Evolutionary conservation across 37 sponge, comb jelly and placozoan species (phyloP), one percentile per base, ranked within the genome.

Genomic region (Bolinopsis microptera): DNA sequence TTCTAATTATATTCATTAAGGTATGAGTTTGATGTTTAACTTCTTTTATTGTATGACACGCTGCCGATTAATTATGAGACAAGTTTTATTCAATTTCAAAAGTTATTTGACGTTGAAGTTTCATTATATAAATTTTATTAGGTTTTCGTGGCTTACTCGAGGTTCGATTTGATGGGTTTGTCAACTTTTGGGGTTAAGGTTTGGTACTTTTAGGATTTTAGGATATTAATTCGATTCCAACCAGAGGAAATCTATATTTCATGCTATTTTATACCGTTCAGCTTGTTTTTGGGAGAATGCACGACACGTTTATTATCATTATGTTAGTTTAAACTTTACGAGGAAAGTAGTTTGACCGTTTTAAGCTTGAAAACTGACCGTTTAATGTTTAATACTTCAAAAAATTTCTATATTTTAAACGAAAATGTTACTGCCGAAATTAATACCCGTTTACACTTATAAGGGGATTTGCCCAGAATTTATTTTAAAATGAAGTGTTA

Each of bases 401-500:
- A 13, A 48, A 48, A 48, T 18, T 48, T 48, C 61, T 48, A 48
- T 48, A 5, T 48, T 48, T 48, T 48, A 18, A 18, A 48, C 61
- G 61, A 48, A 48, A 48, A 48, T 48, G 13, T 48, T 48, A 13
- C 61, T 48, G 61, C 61, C 61, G 61, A 48, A 13, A 48, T 48
- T 48, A 18, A 5, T 48, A 48, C 61, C 61, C 61, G 61, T 48
- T 48, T 48, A 18, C 61, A 48, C 9, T 48, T 13, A 5, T 5
- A 48, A 48, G 13, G 61, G 61, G 61, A 13, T 48, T 48, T 48
- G 5, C 61, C 61, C 61, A 48, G 61, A 48, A 48, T 48, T 48
- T 70, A 70, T 70, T 70, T 28, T n/a, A 26, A 22, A 70, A 24
- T 70, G 74, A 70, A 70, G 26, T 70, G 74, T 70, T 70, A 70